A percentile compares a stretch with the other conserved stretches of the same genome.
These are phyloP conservation scores for Mesocricetus auratus DNA, from an alignment of 2,113 vertebrate species.

Conservation along the genomic window DNA sequence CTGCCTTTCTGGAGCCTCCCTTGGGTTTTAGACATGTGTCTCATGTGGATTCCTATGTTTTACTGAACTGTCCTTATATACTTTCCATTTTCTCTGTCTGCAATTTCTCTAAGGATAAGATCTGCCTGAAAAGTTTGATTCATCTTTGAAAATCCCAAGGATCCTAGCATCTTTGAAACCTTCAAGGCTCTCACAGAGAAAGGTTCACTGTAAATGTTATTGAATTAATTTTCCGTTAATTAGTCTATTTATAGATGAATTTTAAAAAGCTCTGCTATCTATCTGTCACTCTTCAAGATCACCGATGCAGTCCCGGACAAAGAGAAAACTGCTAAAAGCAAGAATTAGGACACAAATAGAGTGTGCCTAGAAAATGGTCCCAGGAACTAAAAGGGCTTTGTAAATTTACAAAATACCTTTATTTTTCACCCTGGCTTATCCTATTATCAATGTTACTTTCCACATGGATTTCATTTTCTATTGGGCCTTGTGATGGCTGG, in stretches of 20 bases:
- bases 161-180: constrained; percentile 32
- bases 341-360: neutral
- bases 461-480: neutral
- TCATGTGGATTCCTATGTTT: neutral
- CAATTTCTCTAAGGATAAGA: neutral
- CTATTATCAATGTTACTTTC: constrained; percentile 23
- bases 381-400: neutral
- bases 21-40: neutral
- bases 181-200: constrained; percentile 7
- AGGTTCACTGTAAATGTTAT: constrained; percentile 22
- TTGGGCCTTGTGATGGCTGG: neutral
- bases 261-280: neutral
- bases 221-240: constrained; percentile 56
- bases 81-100: neutral
- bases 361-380: neutral
- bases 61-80: neutral
- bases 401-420: constrained; percentile 22
- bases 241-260: constrained; percentile 34
- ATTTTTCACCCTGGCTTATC: neutral
- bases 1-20: neutral
- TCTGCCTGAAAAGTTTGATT: neutral
- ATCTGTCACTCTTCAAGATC: neutral
- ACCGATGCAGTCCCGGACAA: neutral
- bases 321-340: neutral
- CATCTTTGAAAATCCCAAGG: constrained; percentile 26